These are phyloP conservation scores for Neotragus pygmaeus DNA, from an alignment of 2,113 vertebrate genomes.

Conservation along the genomic window DNA sequence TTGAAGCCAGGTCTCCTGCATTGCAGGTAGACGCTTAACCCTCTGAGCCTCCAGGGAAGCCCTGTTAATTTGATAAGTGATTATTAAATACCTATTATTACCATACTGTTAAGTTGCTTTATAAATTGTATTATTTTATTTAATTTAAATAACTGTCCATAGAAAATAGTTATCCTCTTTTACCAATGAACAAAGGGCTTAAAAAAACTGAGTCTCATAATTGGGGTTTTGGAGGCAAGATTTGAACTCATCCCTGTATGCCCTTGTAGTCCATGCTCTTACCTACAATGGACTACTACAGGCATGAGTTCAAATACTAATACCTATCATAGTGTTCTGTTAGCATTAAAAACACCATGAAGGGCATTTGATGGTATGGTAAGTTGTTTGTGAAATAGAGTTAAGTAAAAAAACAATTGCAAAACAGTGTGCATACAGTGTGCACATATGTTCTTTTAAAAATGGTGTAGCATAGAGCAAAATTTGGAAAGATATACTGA, in stretches of 20 bases:
- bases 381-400: neutral
- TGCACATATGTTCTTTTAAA: neutral
- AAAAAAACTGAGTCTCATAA: neutral
- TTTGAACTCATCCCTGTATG: neutral
- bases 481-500: neutral
- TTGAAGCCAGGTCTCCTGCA: neutral
- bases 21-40: neutral
- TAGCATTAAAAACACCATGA: neutral
- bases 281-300: neutral
- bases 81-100: neutral
- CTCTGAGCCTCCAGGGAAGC: neutral
- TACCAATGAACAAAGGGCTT: neutral
- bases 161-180: neutral
- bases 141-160: neutral
- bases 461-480: neutral
- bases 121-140: neutral
- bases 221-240: neutral
- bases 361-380: neutral
- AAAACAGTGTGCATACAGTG: neutral
- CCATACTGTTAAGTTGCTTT: neutral
- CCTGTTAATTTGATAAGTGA: conserved; percentile 7
- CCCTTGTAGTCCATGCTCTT: neutral
- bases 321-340: neutral
- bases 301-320: neutral
- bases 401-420: neutral